A percentile compares a stretch with the other conserved stretches of the same genome.
phyloP scores from a whole-genome alignment of 2,888 invertebrate species.

The Drosophila meridionalis region DNA sequence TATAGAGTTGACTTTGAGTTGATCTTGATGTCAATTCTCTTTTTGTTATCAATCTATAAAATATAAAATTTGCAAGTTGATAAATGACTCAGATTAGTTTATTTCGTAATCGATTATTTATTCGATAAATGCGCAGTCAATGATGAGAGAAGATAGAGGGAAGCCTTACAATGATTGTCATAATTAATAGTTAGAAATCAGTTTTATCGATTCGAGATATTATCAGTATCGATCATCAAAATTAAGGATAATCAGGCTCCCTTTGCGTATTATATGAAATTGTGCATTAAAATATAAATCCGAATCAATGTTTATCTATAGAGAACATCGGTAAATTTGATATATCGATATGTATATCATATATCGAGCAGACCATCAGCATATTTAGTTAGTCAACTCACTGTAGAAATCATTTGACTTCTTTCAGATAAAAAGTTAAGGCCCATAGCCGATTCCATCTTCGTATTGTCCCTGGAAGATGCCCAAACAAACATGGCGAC shows the following conservation, averaged over 20 bases:
- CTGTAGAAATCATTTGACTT: background rate
- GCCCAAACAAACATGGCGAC: slow-evolving; percentile 18
- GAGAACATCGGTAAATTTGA: no score
- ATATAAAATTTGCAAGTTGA: background rate
- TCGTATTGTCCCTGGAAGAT: background rate
- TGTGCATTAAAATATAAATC: background rate
- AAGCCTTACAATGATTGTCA: background rate
- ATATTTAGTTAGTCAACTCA: no score
- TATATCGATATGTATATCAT: background rate
- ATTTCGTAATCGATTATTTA: no score
- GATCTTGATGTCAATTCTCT: background rate
- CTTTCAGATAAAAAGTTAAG: background rate
- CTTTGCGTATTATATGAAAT: no score
- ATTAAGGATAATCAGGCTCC: background rate
- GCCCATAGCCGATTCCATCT: background rate
- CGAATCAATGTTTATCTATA: background rate
- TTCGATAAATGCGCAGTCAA: background rate
- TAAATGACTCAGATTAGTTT: no score
- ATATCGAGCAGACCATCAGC: background rate
- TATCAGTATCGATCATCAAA: background rate
- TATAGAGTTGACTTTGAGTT: no score
- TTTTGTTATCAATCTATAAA: background rate
- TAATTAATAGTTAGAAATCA: background rate
- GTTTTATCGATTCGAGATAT: background rate
- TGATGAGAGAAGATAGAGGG: background rate